Evolutionary conservation across 2,797 vertebrate species (phyloP).

Genomic region (Rhinella marina): DNA sequence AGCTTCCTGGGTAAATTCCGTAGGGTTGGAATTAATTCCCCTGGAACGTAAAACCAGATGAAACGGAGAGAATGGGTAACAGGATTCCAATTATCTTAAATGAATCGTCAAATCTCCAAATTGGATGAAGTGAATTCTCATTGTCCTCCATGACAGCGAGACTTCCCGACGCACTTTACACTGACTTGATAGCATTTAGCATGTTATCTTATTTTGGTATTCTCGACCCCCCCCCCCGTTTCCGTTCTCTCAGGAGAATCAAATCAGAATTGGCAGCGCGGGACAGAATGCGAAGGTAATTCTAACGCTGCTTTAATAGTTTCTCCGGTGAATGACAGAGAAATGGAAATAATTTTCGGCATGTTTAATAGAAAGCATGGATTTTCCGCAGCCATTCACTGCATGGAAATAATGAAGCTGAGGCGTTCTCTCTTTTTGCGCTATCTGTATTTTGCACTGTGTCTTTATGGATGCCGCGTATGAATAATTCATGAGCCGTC

Average conservation of each 20-base stretch:
- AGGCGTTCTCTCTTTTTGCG: neutral
- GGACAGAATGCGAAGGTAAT: slow-evolving; percentile 22
- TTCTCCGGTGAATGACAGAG: slow-evolving; percentile 40
- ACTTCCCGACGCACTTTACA: slow-evolving; percentile 27
- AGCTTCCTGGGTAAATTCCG: slow-evolving; percentile 8
- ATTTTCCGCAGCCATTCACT: slow-evolving; percentile 11
- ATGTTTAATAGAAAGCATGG: slow-evolving; percentile 31
- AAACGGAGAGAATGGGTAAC: slow-evolving; percentile 34
- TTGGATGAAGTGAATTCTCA: slow-evolving; percentile 40
- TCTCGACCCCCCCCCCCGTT: neutral
- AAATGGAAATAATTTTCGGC: slow-evolving; percentile 40
- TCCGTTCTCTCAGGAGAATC: slow-evolving; percentile 16
- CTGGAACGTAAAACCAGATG: slow-evolving; percentile 33
- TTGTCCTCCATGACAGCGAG: slow-evolving; percentile 25
- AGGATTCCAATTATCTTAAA: slow-evolving; percentile 38
- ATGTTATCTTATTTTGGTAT: slow-evolving; percentile 44
- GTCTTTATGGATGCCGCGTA: neutral
- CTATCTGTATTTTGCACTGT: slow-evolving; percentile 27
- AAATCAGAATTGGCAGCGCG: slow-evolving; percentile 47
- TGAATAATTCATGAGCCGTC: slow-evolving; percentile 20
- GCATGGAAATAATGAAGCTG: slow-evolving; percentile 17
- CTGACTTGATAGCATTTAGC: slow-evolving; percentile 33
- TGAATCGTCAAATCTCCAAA: slow-evolving; percentile 31
- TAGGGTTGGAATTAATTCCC: slow-evolving; percentile 30
- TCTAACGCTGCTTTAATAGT: slow-evolving; percentile 40